Evolutionary conservation across 1,140 invertebrate species (phyloP), one percentile per base, ranked within the genome.

Genomic region (Helicoverpa zea): DNA sequence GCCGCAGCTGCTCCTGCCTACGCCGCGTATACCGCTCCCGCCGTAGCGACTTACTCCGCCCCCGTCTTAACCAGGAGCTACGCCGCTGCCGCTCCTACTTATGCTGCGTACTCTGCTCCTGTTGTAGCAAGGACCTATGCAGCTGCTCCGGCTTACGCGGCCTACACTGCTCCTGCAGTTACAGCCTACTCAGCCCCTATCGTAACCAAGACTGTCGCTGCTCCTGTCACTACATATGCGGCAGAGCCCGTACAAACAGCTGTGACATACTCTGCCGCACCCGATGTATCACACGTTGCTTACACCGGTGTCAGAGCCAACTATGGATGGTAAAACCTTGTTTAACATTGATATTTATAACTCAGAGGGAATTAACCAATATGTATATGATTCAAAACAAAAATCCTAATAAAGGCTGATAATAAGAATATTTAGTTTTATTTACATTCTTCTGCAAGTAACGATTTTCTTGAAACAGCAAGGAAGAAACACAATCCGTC

Each of bases 211-310:
- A 90, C 87, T 14, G 82, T 89, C 58, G 80, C 84, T 12, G 79
- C 84, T 47, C 82, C 79, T 47, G 61, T 59, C 54, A 35, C 84
- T 9, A 63, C 52, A 47, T 84, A 83, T 66, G 68, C 80, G 10
- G 80, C 73, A 43, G 64, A 79, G 29, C 75, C 82, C 74, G 59
- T 75, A 4, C 54, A 81, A 13, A 58, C 80, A 11, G 79, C 81
- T 30, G 58, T 79, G 10, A 54, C 82, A 2, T 83, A 83, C 74
- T 81, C 84, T 11, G 84, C 84, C 11, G 82, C 89, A 9, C 89
- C 89, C 35, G 85, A 86, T n/a, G 90, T 88, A 11, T 91, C 88
- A 11, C 88, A 90, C 79, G 87, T 90, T 2, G 80, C 88, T 10
- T 90, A 89, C 84, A 72, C 84, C 47, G 87, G 86, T 51, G 81